Conservation (phyloP, 2,888 invertebrate genomes). For the Heliconius erato region DNA sequence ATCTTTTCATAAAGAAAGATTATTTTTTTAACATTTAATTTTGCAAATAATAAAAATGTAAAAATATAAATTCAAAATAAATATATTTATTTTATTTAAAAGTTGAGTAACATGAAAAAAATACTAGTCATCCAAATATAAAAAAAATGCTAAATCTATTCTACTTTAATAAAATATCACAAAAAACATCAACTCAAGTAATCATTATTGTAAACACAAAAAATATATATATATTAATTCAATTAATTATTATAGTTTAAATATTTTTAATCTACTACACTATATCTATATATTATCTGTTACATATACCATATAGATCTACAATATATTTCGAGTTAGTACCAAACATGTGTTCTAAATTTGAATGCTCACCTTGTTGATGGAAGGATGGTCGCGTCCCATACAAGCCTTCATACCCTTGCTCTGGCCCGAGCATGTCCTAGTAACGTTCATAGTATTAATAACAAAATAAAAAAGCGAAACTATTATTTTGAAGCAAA, state of each 20-base stretch:
- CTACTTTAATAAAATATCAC: background rate
- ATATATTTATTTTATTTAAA: background rate
- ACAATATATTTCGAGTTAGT: slow-evolving; percentile 59
- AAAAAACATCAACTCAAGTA: background rate
- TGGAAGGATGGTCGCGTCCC: slow-evolving; percentile 96
- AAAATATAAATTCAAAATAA: background rate
- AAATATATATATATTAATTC: no score
- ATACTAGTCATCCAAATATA: background rate
- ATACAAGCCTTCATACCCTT: slow-evolving; percentile 97
- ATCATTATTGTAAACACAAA: background rate
- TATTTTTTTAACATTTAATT: background rate
- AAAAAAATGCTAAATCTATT: background rate
- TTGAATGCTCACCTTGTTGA: slow-evolving; percentile 90
- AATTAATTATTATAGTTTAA: background rate
- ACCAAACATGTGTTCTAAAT: slow-evolving; percentile 59
- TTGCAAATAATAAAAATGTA: background rate
- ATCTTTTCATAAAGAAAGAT: background rate
- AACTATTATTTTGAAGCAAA: slow-evolving; percentile 16
- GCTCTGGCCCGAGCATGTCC: slow-evolving; percentile 97
- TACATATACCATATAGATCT: slow-evolving; percentile 37
- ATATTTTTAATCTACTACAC: slow-evolving; percentile 14
- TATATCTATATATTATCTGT: slow-evolving; percentile 40
- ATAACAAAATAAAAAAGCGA: slow-evolving; percentile 34
- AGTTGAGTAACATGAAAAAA: background rate
- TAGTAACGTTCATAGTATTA: slow-evolving; percentile 77